Percentiles rank a stretch among this genome's conserved stretches.
Evolutionary conservation across 1,140 invertebrate genomes (phyloP).

Genomic region (Neotoxoptera formosana): DNA sequence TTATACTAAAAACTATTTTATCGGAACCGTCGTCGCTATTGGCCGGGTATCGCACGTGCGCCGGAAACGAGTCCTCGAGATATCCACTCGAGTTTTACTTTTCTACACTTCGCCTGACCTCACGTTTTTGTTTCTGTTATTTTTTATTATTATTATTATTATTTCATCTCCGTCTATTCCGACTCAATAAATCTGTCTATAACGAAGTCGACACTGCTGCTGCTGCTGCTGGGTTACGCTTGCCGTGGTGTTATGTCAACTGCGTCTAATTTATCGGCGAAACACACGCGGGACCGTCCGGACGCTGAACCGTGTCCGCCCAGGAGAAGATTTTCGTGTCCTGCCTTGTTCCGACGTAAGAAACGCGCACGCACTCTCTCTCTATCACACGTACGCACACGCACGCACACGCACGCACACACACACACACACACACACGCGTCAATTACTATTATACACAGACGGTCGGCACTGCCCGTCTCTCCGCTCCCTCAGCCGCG

Average conservation of each 20-base stretch:
- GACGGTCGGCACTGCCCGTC: background rate
- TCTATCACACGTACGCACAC: background rate
- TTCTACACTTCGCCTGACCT: background rate
- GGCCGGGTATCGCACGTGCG: background rate
- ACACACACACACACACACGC: background rate
- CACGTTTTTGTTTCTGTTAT: background rate
- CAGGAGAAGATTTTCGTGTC: background rate
- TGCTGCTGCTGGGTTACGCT: background rate
- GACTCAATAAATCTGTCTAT: background rate
- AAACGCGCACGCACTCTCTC: background rate
- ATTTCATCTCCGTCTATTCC: background rate
- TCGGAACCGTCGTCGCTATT: background rate
- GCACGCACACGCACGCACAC: background rate
- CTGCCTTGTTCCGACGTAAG: background rate
- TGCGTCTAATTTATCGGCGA: background rate
- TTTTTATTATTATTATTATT: background rate
- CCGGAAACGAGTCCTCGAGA: background rate
- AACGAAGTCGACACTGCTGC: background rate
- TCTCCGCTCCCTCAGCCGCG: background rate
- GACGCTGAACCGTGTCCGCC: background rate
- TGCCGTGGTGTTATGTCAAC: background rate
- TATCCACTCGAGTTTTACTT: background rate
- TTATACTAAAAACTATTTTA: background rate
- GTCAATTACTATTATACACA: constrained; percentile 19
- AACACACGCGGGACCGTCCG: background rate